Percentiles rank a stretch among this genome's conserved stretches.
Evolutionary conservation across 2,113 vertebrate genomes (phyloP).

Genomic region (Suncus etruscus): DNA sequence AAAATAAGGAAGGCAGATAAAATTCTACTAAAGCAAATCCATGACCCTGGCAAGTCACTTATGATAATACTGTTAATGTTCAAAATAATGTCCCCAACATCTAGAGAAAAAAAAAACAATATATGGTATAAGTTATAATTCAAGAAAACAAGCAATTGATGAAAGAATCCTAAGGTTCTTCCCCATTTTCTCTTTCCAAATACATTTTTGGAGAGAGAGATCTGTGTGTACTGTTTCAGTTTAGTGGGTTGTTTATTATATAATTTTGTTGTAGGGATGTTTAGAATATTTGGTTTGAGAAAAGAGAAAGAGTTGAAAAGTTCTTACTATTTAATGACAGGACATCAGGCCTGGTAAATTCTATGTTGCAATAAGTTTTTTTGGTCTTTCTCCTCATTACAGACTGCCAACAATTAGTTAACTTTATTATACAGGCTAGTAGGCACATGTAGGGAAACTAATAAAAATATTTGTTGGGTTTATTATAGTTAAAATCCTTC

Average conservation of each 20-base stretch:
- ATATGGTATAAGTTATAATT: neutral
- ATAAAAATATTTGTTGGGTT: conserved; percentile 77
- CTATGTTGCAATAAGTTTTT: conserved; percentile 60
- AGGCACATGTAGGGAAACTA: conserved; percentile 69
- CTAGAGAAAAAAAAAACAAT: neutral
- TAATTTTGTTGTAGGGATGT: conserved; percentile 6
- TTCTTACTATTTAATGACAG: conserved; percentile 48
- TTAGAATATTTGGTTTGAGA: conserved; percentile 43
- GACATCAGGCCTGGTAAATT: conserved; percentile 36
- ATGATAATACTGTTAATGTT: neutral
- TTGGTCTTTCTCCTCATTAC: conserved; percentile 34
- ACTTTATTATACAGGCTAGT: conserved; percentile 72
- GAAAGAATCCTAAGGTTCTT: neutral
- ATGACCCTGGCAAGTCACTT: neutral
- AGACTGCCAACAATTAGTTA: conserved; percentile 70
- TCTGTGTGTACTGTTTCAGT: neutral
- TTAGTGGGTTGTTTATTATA: neutral
- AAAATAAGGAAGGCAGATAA: neutral
- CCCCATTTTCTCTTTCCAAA: conserved; percentile 25
- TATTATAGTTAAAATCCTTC: conserved; percentile 70
- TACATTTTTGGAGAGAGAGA: neutral
- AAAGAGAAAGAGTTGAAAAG: conserved; percentile 50
- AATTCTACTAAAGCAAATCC: neutral
- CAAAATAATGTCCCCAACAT: conserved; percentile 6
- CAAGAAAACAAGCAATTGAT: conserved; percentile 27